Conservation (phyloP, 2,113 vertebrate species). For the Rhynchopsitta pachyrhyncha region DNA sequence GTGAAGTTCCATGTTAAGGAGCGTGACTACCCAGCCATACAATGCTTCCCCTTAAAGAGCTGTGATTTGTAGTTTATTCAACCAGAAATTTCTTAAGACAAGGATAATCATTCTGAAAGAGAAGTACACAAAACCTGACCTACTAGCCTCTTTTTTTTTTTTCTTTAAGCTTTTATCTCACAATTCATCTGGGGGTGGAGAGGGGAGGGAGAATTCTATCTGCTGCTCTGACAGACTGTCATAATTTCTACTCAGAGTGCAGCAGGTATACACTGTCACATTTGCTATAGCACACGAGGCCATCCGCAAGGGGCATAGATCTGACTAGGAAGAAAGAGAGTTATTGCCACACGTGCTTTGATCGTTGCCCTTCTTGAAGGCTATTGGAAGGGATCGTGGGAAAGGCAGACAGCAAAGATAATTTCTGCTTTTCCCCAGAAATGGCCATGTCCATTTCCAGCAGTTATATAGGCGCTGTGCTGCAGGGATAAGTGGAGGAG, state of each 20-base stretch:
- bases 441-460: neutral
- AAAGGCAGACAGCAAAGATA: neutral
- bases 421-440: neutral
- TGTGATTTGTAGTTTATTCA: conserved; percentile 60
- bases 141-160: conserved; percentile 30
- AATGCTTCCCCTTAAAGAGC: conserved; percentile 48
- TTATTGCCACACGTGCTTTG: neutral
- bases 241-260: conserved; percentile 44
- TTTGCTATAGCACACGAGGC: neutral
- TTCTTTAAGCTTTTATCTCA: conserved; percentile 50
- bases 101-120: conserved; percentile 59
- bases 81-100: conserved; percentile 67
- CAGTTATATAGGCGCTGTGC: neutral
- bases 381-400: neutral
- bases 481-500: neutral
- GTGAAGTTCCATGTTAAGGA: conserved; percentile 27
- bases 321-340: neutral
- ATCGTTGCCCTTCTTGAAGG: conserved; percentile 22
- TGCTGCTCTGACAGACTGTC: conserved; percentile 32
- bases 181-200: neutral
- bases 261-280: neutral
- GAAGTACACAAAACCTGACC: conserved; percentile 67
- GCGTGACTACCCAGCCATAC: neutral
- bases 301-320: neutral
- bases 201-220: conserved; percentile 17